Conservation (phyloP, 2,888 invertebrate species). For the Diabrotica balteata region DNA sequence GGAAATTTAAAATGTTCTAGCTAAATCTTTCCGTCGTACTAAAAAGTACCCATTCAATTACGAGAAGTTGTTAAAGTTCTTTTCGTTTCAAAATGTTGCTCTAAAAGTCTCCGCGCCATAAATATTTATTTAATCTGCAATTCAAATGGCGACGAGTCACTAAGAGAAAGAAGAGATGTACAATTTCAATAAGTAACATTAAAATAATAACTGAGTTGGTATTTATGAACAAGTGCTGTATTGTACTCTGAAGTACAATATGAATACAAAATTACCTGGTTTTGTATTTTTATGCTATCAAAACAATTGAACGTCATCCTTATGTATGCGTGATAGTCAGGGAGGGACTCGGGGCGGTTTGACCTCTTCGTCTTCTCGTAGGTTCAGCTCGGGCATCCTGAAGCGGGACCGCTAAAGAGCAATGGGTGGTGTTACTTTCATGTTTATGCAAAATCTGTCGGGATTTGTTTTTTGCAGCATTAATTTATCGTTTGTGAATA, state of each 20-base stretch:
- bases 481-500: constrained; percentile 7
- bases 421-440: too few relatives aligned
- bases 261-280: constrained; percentile 59
- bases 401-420: too few relatives aligned
- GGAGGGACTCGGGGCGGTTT: not conserved
- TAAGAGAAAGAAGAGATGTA: constrained; percentile 37
- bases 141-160: constrained; percentile 34
- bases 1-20: too few relatives aligned
- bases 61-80: too few relatives aligned
- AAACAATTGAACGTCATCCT: constrained; percentile 57
- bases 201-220: constrained; percentile 47
- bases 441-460: too few relatives aligned
- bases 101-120: constrained; percentile 14
- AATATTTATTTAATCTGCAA: constrained; percentile 39
- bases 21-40: too few relatives aligned
- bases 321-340: constrained; percentile 47
- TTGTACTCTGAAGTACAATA: constrained; percentile 54
- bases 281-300: constrained; percentile 54
- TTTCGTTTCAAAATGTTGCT: too few relatives aligned
- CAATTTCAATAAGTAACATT: constrained; percentile 50
- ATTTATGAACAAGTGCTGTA: constrained; percentile 52
- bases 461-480: too few relatives aligned
- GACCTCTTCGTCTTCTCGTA: too few relatives aligned
- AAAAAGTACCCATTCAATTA: too few relatives aligned
- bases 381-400: too few relatives aligned